Evolutionary conservation across 92 coral and sea anemone species (phyloP), one percentile per base, ranked within the genome.

Genomic region (Zoanthus sociatus): DNA sequence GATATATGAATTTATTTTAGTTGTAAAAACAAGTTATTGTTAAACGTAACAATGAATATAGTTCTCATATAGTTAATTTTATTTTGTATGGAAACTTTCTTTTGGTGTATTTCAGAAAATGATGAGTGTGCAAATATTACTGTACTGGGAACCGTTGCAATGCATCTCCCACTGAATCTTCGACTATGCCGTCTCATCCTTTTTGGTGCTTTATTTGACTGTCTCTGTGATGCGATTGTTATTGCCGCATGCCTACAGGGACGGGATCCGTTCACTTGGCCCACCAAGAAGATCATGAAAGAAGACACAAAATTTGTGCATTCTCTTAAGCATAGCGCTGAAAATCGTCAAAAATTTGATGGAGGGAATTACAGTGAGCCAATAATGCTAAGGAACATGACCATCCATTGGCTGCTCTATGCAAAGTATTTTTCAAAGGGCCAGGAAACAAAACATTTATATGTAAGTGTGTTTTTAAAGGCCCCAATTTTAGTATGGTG

Each of bases 171-270:
- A 30, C 45, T 82, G 78, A 78, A 88, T 73, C 88, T 88, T 16
- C 90, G 75, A 1, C 88, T 55, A 3, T 88, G 90, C 17, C 69
- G 88, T 18, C 82, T 85, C 47, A 70, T 85, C 16, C 8, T 85
- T 33, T 85, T 74, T 71, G 90, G 90, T 26, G 82, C 84, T 10
- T 42, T 87, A 11, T 79, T 87, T 67, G 51, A 75, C 68, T 87
- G 90, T 42, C 68, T 87, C 33, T 87, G 90, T 17, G 90, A 87
- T 74, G 90, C 82, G 6, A 87, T 87, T 12, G 81, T 87, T 8
- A 87, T 87, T 82, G 90, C 90, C 12, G 90, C 90, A 0, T 44
- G 88, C 5, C 69, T 87, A 16, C 87, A 79, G 21, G 73, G 33
- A 13, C 78, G 53, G 83, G 78, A 74, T 14, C 88, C 84, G 9